These are phyloP conservation scores for Bungarus multicinctus DNA, from an alignment of 2,113 vertebrate genomes.

Conservation along the genomic window DNA sequence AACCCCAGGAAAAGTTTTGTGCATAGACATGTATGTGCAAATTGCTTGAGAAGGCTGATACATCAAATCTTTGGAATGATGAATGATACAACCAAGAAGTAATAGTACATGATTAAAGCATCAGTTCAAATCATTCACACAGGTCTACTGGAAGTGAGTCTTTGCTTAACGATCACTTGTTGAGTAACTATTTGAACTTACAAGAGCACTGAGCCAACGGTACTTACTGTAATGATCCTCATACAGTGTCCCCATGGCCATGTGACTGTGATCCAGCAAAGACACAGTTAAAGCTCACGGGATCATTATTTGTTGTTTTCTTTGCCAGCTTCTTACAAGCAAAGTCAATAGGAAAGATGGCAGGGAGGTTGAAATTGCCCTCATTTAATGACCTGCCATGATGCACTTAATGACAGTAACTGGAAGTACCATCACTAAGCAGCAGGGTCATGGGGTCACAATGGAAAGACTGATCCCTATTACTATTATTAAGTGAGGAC, in stretches of 20 bases:
- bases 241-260: neutral
- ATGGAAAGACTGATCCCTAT: neutral
- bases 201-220: neutral
- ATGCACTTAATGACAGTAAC: neutral
- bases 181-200: neutral
- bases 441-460: neutral
- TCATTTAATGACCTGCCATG: neutral
- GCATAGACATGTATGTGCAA: neutral
- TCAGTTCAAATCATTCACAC: neutral
- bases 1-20: neutral
- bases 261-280: neutral
- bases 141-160: neutral
- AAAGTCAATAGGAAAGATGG: neutral
- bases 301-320: neutral
- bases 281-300: neutral
- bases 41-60: neutral
- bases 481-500: neutral
- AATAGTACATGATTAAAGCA: neutral
- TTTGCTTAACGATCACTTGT: neutral
- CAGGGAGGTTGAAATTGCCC: neutral
- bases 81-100: neutral
- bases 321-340: neutral
- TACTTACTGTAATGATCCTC: neutral
- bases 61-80: neutral
- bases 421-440: neutral